Evolutionary conservation across 2,797 vertebrate species (phyloP).

Genomic region (Cetoscarus ocellatus): DNA sequence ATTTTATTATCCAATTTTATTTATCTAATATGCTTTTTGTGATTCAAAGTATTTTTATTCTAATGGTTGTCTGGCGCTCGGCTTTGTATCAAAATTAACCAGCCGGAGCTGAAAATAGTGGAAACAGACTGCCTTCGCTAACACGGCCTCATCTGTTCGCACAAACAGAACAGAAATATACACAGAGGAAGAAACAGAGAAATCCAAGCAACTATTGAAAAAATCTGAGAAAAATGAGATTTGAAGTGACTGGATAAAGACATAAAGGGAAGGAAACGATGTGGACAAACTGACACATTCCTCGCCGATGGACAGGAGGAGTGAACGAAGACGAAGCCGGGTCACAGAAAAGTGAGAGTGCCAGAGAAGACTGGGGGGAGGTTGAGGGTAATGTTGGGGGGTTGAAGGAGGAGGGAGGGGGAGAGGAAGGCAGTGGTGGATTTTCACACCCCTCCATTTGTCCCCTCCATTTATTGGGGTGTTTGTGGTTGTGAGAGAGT

Average conservation of each 20-base stretch:
- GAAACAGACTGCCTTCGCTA: slow-evolving; percentile 57
- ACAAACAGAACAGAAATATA: slow-evolving; percentile 59
- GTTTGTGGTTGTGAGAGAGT: slow-evolving; percentile 46
- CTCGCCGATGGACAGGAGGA: slow-evolving; percentile 64
- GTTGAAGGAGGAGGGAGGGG: slow-evolving; percentile 23
- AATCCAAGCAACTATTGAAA: slow-evolving; percentile 46
- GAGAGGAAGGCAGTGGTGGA: slow-evolving; percentile 65
- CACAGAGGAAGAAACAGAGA: slow-evolving; percentile 37
- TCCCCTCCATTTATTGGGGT: slow-evolving; percentile 63
- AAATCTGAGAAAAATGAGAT: slow-evolving; percentile 21
- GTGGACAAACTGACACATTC: slow-evolving; percentile 79
- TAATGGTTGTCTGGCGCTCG: not conserved
- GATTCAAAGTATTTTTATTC: slow-evolving; percentile 21
- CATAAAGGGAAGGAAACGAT: slow-evolving; percentile 54
- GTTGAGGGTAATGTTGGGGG: slow-evolving; percentile 27
- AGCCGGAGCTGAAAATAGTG: slow-evolving; percentile 45
- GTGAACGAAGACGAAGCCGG: slow-evolving; percentile 35
- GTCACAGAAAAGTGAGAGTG: slow-evolving; percentile 68
- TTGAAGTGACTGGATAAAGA: slow-evolving; percentile 27
- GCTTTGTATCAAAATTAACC: slow-evolving; percentile 36
- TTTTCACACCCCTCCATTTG: slow-evolving; percentile 83
- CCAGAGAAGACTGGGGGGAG: slow-evolving; percentile 46
- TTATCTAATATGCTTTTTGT: slow-evolving; percentile 5
- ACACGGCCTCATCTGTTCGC: slow-evolving; percentile 55
- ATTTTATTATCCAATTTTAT: slow-evolving; percentile 23